Base-by-base conservation (phyloP, 2,113 vertebrate genomes). In the Corynorhinus townsendii region DNA sequence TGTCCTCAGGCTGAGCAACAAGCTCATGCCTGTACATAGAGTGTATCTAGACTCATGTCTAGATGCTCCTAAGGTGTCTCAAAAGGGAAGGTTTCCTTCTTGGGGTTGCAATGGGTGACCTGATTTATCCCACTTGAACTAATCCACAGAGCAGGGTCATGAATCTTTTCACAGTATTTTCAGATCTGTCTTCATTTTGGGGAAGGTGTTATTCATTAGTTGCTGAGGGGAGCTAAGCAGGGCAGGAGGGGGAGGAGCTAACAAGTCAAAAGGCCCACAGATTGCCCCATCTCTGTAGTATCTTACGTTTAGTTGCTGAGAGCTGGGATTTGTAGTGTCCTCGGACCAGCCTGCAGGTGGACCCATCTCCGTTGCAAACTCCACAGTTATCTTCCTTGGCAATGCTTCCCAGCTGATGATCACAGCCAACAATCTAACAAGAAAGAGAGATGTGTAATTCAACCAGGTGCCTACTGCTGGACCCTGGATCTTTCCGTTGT, bases 321-420 rank as follows among this genome's bases (percentile, higher is more conserved):
- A 99, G 99, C 97, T 99, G 99, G 96, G 99, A 99, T 97, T 99
- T 99, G 98, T 99, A 99, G 75, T 99, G 99, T 92, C 99, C 99
- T 96, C 99, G 99, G 96, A 99, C 99, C 87, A 99, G 98, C 66
- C 99, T 98, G 98, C 99, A 99, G 96, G 99, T 99, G 11, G 99
- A 99, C 91, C 99, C 99, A 56, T 99, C 99, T 71, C 99, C 99
- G 9, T 98, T 99, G 98, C 99, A 99, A 96, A 99, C 97, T 35
- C 99, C 99, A 91, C 99, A 99, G 98, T 99, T 99, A 98, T 99
- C 99, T 94, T 99, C 99, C 96, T 99, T 99, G 35, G 98, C 98
- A 26, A 98, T 93, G 97, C 99, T 99, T 96, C 99, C 99, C 96
- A 99, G 97, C 97, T 99, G 99, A 59, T 98, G 99, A 98, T 99